Evolutionary conservation across 2,113 vertebrate genomes (phyloP).

Genomic region (Rhinogobius similis): DNA sequence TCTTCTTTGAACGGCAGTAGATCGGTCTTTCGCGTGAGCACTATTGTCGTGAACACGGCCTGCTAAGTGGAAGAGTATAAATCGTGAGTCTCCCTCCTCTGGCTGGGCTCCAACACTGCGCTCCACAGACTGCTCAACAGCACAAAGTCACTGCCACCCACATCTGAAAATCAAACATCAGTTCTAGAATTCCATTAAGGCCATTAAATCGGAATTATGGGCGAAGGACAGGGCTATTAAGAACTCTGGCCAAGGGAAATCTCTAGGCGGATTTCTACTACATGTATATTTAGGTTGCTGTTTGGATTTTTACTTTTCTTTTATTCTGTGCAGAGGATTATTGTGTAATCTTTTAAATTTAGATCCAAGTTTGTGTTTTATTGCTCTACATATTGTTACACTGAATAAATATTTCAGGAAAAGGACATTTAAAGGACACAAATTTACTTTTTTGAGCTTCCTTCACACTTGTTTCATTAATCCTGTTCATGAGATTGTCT

Average conservation of each 20-base stretch:
- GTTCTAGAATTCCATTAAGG: constrained; percentile 12
- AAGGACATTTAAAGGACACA: too few species aligned
- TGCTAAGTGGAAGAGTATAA: background rate
- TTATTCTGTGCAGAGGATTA: too few species aligned
- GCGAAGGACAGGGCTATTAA: background rate
- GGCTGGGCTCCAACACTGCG: constrained; percentile 30
- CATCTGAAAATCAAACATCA: constrained; percentile 36
- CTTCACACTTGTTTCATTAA: too few species aligned
- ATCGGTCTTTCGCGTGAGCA: background rate
- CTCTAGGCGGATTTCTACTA: background rate
- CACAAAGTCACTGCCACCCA: constrained; percentile 36
- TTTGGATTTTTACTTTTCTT: too few species aligned
- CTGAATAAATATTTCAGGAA: too few species aligned
- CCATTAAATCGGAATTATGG: constrained; percentile 23
- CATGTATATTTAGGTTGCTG: background rate
- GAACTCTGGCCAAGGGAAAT: background rate
- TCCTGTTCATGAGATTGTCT: too few species aligned
- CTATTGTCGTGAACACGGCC: background rate
- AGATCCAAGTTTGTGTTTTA: too few species aligned
- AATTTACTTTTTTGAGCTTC: too few species aligned
- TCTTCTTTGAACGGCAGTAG: background rate
- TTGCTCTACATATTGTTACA: too few species aligned
- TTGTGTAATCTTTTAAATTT: too few species aligned
- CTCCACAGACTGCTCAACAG: constrained; percentile 15
- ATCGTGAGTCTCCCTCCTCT: constrained; percentile 15